Conservation (phyloP, 2,797 vertebrate genomes). For the Malurus splendens region DNA sequence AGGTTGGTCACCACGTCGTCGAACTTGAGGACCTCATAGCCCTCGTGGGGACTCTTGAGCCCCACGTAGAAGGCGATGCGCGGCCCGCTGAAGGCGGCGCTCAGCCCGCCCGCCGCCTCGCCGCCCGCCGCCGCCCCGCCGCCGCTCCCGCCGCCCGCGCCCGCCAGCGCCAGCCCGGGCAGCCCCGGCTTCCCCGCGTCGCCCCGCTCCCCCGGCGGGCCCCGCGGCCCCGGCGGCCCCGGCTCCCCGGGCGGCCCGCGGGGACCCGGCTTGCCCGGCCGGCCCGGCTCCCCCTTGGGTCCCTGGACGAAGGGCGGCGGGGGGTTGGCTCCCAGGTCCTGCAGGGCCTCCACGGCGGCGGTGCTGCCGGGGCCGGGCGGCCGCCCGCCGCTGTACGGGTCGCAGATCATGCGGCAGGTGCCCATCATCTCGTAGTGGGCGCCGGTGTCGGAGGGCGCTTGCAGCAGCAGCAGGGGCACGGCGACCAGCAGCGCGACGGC, state of each 20-base stretch:
- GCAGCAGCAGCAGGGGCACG: constrained; percentile 81
- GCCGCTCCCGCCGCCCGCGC: constrained; percentile 65
- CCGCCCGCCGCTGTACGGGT: constrained; percentile 77
- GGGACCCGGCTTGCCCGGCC: constrained; percentile 84
- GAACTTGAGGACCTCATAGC: constrained; percentile 92
- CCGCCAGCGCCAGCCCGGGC: constrained; percentile 68
- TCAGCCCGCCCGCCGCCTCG: constrained; percentile 72
- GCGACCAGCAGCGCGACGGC: constrained; percentile 79
- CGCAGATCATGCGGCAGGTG: constrained; percentile 94
- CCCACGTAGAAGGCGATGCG: constrained; percentile 94
- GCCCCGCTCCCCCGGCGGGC: constrained; percentile 81
- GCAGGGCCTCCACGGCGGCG: constrained; percentile 83
- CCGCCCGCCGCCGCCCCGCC: constrained; percentile 65
- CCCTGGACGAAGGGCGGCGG: constrained; percentile 84
- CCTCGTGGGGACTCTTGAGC: constrained; percentile 92
- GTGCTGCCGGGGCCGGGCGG: constrained; percentile 69
- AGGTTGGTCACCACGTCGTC: constrained; percentile 96
- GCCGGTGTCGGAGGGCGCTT: constrained; percentile 71
- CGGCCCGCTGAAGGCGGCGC: constrained; percentile 69
- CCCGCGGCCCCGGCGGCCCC: constrained; percentile 85
- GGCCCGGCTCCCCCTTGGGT: constrained; percentile 83
- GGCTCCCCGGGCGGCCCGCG: constrained; percentile 85
- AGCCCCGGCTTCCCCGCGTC: constrained; percentile 70
- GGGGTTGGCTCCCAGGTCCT: constrained; percentile 79
- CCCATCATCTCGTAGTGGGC: constrained; percentile 95